Evolutionary conservation across 2,888 invertebrate species (phyloP).

Genomic region (Argyresthia goedartella): DNA sequence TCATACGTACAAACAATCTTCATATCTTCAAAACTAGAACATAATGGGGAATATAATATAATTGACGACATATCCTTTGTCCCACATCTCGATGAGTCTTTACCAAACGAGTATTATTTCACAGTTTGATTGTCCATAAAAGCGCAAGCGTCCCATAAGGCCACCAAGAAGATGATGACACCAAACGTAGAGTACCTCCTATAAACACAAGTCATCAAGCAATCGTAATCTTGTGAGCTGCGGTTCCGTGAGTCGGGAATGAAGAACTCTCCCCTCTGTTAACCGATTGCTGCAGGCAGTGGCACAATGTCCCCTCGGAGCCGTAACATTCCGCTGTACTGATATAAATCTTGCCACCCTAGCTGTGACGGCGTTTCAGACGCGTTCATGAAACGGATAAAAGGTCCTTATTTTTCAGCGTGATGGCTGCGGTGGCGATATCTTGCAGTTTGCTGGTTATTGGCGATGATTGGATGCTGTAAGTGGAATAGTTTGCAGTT

Average conservation of each 20-base stretch:
- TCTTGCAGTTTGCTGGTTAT: neutral
- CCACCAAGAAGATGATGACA: neutral
- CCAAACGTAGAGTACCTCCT: too few relatives aligned
- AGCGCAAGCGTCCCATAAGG: too few relatives aligned
- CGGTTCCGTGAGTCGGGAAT: slow-evolving; percentile 40
- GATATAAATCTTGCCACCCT: slow-evolving; percentile 66
- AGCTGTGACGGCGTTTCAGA: slow-evolving; percentile 38
- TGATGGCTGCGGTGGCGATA: slow-evolving; percentile 45
- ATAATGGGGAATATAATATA: too few relatives aligned
- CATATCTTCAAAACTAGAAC: too few relatives aligned
- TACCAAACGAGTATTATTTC: neutral
- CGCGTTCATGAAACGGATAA: slow-evolving; percentile 53
- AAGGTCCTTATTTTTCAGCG: slow-evolving; percentile 62
- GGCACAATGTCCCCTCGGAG: slow-evolving; percentile 47
- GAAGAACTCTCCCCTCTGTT: slow-evolving; percentile 17
- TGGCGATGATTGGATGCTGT: neutral
- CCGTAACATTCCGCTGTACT: slow-evolving; percentile 56
- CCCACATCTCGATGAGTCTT: neutral
- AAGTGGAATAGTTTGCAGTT: neutral
- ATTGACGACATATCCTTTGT: too few relatives aligned
- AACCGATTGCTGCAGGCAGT: slow-evolving; percentile 38
- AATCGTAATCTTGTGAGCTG: slow-evolving; percentile 45
- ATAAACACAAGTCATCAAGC: slow-evolving; percentile 13
- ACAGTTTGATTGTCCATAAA: neutral
- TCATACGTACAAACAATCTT: too few relatives aligned